These are phyloP conservation scores for Notarius quadriscutis DNA, from an alignment of 2,113 vertebrate genomes.

Conservation along the genomic window DNA sequence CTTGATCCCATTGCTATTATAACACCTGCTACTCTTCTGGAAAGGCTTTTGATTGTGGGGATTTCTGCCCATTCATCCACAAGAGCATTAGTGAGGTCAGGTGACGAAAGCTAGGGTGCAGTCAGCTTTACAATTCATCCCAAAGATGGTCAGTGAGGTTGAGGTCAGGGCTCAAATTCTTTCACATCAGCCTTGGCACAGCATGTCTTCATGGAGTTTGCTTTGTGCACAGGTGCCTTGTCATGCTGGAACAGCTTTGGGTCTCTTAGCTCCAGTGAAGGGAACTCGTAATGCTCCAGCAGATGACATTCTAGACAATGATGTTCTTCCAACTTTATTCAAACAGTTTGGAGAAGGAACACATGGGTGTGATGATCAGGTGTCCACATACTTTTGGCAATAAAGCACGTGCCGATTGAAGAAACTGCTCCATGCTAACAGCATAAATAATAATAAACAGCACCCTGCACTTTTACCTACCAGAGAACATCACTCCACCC, in stretches of 20 bases:
- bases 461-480: not conserved
- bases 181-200: not conserved
- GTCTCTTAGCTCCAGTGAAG: not conserved
- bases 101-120: not conserved
- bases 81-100: not conserved
- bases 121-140: not conserved
- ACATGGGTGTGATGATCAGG: not conserved
- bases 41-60: not conserved
- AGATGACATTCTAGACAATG: not conserved
- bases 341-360: not conserved
- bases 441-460: slow-evolving; percentile 18
- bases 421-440: not conserved
- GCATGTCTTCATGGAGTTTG: not conserved
- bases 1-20: not conserved
- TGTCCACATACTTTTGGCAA: not conserved
- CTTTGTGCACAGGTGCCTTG: not conserved
- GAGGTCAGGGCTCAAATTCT: not conserved
- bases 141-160: not conserved
- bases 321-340: not conserved
- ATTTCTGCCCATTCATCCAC: not conserved
- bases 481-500: not conserved
- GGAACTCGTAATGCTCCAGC: not conserved
- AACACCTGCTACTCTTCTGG: not conserved
- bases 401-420: not conserved
- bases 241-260: not conserved